Base-by-base conservation (phyloP, 2,888 invertebrate genomes). In the Octodonta nipae region DNA sequence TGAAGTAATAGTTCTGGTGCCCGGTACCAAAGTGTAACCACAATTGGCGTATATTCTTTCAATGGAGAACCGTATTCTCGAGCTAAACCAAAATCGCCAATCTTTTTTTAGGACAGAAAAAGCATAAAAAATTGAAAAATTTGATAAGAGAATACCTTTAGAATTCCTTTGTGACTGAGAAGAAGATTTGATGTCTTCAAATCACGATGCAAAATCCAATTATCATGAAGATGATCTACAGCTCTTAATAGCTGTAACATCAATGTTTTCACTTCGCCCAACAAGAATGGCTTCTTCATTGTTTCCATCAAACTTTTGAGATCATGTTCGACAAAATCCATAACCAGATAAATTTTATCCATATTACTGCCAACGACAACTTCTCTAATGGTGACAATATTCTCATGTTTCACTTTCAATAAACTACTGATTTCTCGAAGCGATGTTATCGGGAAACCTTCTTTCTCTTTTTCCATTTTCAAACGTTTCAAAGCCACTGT, bases 291-390 rank as follows among this genome's bases (percentile, higher is more conserved):
- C 60, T 87, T 87, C 51, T 87, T 86, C 92, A 99, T 93, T 0
- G 89, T 91, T 61, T 98, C 95, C 91, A 99, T 96, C 12, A 98
- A 67, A 26, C 88, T 85, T 58, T 98, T 98, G 22, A 99, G 68
- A 60, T 98, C 98, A 55, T 98, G 98, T 56, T 98, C 98, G 4
- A 99, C 95, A 57, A 95, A 98, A 61, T 99, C 98, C 98, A 98
- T 98, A 0, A 98, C 98, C 43, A 89, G 86, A 56, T 86, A 89
- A 54, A 89, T 88, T 63, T 93, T 93, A 64, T 98, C 96, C 89
- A 98, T 96, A 57, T 96, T 96, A 53, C 91, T 92, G 13, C 98
- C 98, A 8, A 98, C 95, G 1, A 98, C 98, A 50, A 99, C 96
- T 66, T 98, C 98, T 42, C 93, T 70, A 1, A 95, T 92, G 0